Evolutionary conservation across 1,140 invertebrate genomes (phyloP), one percentile per base, ranked within the genome.

Genomic region (Drosophila ambigua): DNA sequence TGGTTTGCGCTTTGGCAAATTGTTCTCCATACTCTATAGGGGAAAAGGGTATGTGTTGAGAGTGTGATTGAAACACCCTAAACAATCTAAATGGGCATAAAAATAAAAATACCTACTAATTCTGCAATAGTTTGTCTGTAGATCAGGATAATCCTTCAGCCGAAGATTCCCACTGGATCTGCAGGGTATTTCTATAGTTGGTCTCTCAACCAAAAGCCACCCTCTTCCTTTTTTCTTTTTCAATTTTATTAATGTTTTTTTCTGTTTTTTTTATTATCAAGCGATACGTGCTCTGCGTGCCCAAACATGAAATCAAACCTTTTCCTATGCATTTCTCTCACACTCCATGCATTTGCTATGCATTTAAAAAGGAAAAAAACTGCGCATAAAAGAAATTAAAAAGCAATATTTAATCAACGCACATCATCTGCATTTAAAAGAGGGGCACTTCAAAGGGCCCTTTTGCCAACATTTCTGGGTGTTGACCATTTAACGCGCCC

Each of bases 351-450:
- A 87, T 87, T 82, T 76, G 61, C 62, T 78, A 69, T 87, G 65
- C 79, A 85, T 85, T 80, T 72, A 43, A 35, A 48, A 64, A n/a
- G n/a, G n/a, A n/a, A 57, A 69, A 52, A 45, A 39, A 48, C 59
- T 55, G 54, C 58, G 73, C 67, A 57, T 61, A 54, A 72, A 72
- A 63, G 83, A 82, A 87, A 88, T 88, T 82, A 87, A 88, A 88
- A 85, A 87, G 75, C 78, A 87, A 87, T 87, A 87, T 87, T 87
- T 87, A 87, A 87, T 87, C 83, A 77, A 77, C 83, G 83, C 79
- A 87, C 83, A 87, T 88, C 88, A 87, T 87, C 83, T 88, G 83
- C 79, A 87, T 87, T 87, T 88, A 79, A 87, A 87, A 52, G 51
- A 88, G 62, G 51, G 62, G 3, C 8, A 81, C 72, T 73, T 66